A percentile compares a stretch with the other conserved stretches of the same genome.
Evolutionary conservation across 2,888 invertebrate species (phyloP).

Genomic region (Hypercompe scribonia): DNA sequence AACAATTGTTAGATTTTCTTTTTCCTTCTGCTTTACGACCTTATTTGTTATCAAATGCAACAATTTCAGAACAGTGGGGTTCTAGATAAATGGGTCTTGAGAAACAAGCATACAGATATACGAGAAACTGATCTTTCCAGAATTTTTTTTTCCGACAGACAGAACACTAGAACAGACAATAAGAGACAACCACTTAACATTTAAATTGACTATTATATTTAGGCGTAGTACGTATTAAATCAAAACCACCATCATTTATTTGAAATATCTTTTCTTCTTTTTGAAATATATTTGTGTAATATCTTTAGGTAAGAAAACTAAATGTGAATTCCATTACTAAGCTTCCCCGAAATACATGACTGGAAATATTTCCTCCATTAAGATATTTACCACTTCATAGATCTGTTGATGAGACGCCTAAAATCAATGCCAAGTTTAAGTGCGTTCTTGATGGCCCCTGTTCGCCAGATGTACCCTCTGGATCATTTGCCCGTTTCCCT

Average conservation of each 20-base stretch:
- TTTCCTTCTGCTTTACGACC: too few species aligned
- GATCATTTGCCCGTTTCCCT: background rate
- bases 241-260: background rate
- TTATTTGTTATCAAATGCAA: too few species aligned
- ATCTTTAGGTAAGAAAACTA: background rate
- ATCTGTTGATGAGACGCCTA: background rate
- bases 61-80: too few species aligned
- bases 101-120: too few species aligned
- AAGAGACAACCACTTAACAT: background rate
- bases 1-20: too few species aligned
- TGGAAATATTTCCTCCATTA: background rate
- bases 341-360: background rate
- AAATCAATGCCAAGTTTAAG: constrained; percentile 1
- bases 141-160: too few species aligned
- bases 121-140: too few species aligned
- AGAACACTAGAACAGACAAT: too few species aligned
- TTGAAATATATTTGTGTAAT: background rate
- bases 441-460: background rate
- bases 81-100: too few species aligned
- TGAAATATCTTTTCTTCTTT: background rate
- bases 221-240: background rate
- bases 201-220: background rate
- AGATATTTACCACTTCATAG: background rate
- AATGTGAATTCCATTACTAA: background rate
- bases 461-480: constrained; percentile 2